Conservation (phyloP, 2,113 vertebrate genomes). For the Megalops atlanticus region DNA sequence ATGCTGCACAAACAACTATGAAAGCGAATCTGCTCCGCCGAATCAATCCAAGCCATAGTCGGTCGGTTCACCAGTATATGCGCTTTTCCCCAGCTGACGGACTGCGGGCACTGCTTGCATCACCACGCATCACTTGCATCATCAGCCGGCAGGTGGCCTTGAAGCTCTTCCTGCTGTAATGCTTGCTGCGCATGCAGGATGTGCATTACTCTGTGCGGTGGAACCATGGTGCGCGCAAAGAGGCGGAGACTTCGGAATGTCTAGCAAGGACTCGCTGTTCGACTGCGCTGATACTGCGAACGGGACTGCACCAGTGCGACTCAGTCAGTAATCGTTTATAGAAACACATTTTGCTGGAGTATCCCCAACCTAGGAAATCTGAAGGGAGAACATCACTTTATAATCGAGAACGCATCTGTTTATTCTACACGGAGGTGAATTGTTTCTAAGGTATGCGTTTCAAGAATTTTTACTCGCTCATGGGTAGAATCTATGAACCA, state of each 20-base stretch:
- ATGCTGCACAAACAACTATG: not conserved
- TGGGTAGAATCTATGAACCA: not conserved
- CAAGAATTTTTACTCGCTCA: not conserved
- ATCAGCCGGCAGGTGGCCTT: not conserved
- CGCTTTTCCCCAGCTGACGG: too few species aligned
- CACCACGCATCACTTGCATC: too few species aligned
- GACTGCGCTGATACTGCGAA: not conserved
- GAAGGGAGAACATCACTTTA: not conserved
- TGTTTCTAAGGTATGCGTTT: slow-evolving; percentile 11
- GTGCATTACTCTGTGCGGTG: not conserved
- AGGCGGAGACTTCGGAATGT: slow-evolving; percentile 22
- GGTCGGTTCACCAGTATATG: too few species aligned
- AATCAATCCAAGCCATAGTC: too few species aligned
- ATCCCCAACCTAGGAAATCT: not conserved
- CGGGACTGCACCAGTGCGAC: not conserved
- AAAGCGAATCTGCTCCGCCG: too few species aligned
- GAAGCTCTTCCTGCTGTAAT: not conserved
- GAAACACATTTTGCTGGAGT: slow-evolving; percentile 9
- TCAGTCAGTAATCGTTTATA: not conserved
- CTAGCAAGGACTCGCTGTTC: not conserved
- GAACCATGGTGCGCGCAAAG: not conserved
- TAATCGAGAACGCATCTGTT: not conserved
- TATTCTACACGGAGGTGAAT: not conserved
- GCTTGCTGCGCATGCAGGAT: not conserved
- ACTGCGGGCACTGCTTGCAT: too few species aligned